Evolutionary conservation across 2,888 invertebrate genomes (phyloP).

Genomic region (Geotrupes spiniger): DNA sequence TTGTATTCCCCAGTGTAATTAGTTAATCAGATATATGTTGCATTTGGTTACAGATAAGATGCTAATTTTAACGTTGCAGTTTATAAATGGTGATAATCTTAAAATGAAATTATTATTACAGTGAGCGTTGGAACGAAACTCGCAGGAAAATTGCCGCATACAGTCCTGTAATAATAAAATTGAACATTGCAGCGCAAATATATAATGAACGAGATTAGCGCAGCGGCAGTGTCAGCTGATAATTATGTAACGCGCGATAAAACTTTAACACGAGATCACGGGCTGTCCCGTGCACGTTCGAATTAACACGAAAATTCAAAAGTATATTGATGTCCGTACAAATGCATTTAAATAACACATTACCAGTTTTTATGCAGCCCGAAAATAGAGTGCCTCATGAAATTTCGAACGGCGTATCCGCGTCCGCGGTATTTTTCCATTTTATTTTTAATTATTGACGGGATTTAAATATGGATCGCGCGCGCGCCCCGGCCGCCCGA

Average conservation of each 20-base stretch:
- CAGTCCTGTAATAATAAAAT: no score
- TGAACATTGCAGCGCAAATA: constrained; percentile 21
- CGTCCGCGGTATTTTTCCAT: constrained; percentile 30
- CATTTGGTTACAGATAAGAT: no score
- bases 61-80: no score
- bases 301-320: constrained; percentile 32
- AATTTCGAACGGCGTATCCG: constrained; percentile 21
- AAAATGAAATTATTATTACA: no score
- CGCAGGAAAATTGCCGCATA: no score
- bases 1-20: no score
- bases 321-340: constrained; percentile 30
- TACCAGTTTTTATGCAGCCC: constrained; percentile 13
- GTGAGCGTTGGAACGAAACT: no score
- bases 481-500: constrained; percentile 10
- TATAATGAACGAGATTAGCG: constrained; percentile 34
- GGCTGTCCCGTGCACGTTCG: constrained; percentile 23
- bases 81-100: no score
- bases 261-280: constrained; percentile 31
- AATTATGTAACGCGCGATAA: constrained; percentile 28
- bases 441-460: constrained; percentile 31
- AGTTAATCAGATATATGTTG: no score
- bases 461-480: constrained; percentile 23
- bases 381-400: constrained; percentile 21
- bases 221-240: constrained; percentile 18
- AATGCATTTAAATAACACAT: constrained; percentile 34